Conservation (phyloP, 2,888 invertebrate genomes). For the Diplazon laetatorius region DNA sequence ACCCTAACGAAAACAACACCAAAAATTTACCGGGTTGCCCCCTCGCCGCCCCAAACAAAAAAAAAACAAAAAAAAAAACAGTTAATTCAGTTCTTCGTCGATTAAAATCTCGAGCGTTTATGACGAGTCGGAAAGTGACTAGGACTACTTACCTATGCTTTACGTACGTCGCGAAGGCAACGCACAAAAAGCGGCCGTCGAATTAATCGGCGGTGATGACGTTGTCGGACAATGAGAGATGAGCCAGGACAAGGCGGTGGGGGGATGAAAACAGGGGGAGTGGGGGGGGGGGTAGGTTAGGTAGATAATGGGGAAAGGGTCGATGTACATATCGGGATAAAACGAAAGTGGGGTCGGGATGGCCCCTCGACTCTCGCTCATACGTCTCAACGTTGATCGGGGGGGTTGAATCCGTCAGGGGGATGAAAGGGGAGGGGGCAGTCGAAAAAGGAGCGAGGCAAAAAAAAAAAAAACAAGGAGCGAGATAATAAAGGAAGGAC, state of each 20-base stretch:
- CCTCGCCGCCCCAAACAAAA: no score
- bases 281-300: no score
- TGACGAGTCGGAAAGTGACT: constrained; percentile 38
- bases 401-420: constrained; percentile 27
- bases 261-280: constrained; percentile 57
- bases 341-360: no score
- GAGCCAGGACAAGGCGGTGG: no score
- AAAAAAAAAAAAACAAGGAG: constrained; percentile 7
- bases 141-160: constrained; percentile 36
- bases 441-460: constrained; percentile 40
- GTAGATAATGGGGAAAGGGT: no score
- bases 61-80: constrained; percentile 6
- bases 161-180: constrained; percentile 47
- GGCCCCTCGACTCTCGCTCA: no score
- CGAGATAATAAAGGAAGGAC: constrained; percentile 30
- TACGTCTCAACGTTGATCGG: no score
- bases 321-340: no score
- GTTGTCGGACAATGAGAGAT: constrained; percentile 67
- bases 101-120: neutral
- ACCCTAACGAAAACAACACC: no score
- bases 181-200: constrained; percentile 66
- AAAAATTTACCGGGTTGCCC: no score
- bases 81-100: neutral
- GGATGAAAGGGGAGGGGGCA: constrained; percentile 29
- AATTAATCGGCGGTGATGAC: constrained; percentile 71